These are phyloP conservation scores for Cryptomyrus ogoouensis DNA, from an alignment of 2,113 vertebrate species.

Conservation along the genomic window DNA sequence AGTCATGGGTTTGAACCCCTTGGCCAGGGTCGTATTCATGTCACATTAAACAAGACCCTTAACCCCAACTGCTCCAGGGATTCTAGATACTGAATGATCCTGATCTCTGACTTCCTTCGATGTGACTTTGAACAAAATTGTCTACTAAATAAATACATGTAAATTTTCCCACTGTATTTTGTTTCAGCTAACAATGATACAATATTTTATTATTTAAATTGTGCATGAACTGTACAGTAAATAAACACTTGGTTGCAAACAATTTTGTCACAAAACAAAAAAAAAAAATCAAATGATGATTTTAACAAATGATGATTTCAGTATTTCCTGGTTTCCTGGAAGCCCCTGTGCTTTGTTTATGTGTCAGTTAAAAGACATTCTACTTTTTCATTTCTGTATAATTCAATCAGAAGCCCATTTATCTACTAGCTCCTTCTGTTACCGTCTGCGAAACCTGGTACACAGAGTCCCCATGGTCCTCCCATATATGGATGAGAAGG, in stretches of 20 bases:
- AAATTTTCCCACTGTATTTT: background rate
- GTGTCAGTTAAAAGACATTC: background rate
- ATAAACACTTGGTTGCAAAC: background rate
- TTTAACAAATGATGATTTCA: background rate
- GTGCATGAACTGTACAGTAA: background rate
- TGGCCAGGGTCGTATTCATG: background rate
- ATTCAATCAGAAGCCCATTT: slow-evolving; percentile 2
- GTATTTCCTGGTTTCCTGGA: background rate
- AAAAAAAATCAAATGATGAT: background rate
- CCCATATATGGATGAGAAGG: slow-evolving; percentile 16
- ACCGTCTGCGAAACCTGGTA: background rate
- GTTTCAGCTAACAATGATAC: background rate
- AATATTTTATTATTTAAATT: background rate
- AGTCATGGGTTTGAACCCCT: background rate
- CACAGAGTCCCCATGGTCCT: background rate
- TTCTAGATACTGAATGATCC: background rate
- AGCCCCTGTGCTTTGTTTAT: background rate
- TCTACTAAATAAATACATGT: background rate
- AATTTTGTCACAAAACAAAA: slow-evolving; percentile 14
- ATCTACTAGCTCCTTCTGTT: slow-evolving; percentile 5
- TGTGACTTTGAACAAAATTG: background rate
- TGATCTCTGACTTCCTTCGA: background rate
- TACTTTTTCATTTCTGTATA: background rate
- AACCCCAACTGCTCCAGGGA: background rate
- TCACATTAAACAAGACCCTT: background rate